Evolutionary conservation across 2,113 vertebrate species (phyloP).

Genomic region (Sardina pilchardus): DNA sequence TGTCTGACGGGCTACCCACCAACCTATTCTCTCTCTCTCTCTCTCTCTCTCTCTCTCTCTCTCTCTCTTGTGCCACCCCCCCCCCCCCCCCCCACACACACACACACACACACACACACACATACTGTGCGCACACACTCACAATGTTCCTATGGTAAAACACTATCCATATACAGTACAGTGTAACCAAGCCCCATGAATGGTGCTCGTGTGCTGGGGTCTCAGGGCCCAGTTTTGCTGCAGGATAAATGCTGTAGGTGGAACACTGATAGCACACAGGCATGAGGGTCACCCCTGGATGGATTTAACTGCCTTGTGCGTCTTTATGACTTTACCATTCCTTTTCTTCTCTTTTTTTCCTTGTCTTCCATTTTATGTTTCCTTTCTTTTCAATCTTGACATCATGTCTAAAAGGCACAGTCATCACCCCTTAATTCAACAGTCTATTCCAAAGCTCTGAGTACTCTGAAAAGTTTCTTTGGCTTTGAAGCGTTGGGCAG

Average conservation of each 20-base stretch:
- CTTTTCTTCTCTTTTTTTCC: neutral
- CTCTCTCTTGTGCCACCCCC: too few species aligned
- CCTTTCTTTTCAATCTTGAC: too few species aligned
- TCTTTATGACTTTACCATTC: neutral
- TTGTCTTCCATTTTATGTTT: neutral
- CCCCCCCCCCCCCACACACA: neutral
- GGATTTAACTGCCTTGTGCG: neutral
- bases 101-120: neutral
- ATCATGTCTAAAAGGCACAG: neutral
- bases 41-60: neutral
- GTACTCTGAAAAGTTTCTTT: neutral
- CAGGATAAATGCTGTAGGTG: too few species aligned
- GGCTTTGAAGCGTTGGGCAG: neutral
- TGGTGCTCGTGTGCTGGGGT: neutral
- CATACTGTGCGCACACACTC: slow-evolving; percentile 5
- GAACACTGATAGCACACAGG: neutral
- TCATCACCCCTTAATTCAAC: neutral
- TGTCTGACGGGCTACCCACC: neutral
- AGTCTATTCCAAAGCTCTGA: neutral
- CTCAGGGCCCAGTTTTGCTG: too few species aligned
- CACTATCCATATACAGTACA: neutral
- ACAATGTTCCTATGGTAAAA: neutral
- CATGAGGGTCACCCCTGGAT: neutral
- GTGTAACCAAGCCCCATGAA: neutral
- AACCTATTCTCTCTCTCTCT: neutral